These are phyloP conservation scores for Cataglyphis altisquamis DNA, from an alignment of 2,888 invertebrate species.

Conservation along the genomic window DNA sequence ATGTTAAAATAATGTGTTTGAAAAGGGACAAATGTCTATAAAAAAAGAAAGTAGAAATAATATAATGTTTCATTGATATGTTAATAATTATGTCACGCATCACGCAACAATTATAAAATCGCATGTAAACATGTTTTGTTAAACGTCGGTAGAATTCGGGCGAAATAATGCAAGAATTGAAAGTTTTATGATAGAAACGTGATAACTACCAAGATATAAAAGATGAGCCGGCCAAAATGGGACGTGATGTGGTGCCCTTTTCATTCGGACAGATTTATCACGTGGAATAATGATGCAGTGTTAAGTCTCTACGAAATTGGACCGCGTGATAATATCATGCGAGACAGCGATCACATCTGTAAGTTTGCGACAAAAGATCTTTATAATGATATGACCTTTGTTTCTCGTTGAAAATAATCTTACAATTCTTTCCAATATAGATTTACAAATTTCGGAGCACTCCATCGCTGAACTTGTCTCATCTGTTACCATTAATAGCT, in stretches of 20 bases:
- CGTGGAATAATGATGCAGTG: constrained; percentile 93
- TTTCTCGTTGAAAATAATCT: constrained; percentile 57
- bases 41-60: neutral
- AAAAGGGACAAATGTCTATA: neutral
- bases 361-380: constrained; percentile 67
- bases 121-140: neutral
- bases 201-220: constrained; percentile 29
- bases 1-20: neutral
- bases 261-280: constrained; percentile 92
- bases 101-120: neutral
- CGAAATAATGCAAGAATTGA: neutral
- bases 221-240: constrained; percentile 89
- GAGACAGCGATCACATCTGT: constrained; percentile 82
- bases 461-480: constrained; percentile 91
- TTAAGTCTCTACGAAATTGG: constrained; percentile 94
- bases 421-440: constrained; percentile 85
- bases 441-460: constrained; percentile 90
- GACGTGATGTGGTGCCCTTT: constrained; percentile 96
- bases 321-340: constrained; percentile 88
- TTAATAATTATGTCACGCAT: neutral
- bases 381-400: neutral
- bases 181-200: neutral
- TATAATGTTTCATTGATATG: neutral
- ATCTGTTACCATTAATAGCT: constrained; percentile 91
- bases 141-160: neutral